phyloP scores from a whole-genome alignment of 1,140 invertebrate genomes.

The Magallana angulata region DNA sequence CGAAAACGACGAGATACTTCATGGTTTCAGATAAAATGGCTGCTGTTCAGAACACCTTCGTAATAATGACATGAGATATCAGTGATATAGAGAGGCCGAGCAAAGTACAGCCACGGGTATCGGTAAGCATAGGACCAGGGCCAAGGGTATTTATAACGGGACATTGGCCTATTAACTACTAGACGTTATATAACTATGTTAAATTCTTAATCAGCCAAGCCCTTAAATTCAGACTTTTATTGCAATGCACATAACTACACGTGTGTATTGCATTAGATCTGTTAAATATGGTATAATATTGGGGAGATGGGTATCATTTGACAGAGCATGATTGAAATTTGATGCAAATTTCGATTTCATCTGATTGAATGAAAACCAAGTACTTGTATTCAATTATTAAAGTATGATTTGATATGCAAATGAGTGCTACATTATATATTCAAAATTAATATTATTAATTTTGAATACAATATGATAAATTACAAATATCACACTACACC shows the following conservation, averaged over 20 bases:
- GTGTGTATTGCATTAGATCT: too few relatives aligned
- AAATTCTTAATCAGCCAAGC: too few relatives aligned
- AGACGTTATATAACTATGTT: too few relatives aligned
- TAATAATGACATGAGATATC: not conserved
- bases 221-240: too few relatives aligned
- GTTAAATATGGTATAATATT: too few relatives aligned
- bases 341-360: too few relatives aligned
- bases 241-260: too few relatives aligned
- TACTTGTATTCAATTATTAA: too few relatives aligned
- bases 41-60: not conserved
- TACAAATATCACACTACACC: too few relatives aligned
- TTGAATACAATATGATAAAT: not conserved
- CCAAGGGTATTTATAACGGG: not conserved
- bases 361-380: too few relatives aligned
- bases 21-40: not conserved
- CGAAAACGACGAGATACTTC: slow-evolving; percentile 13
- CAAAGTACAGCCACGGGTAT: not conserved
- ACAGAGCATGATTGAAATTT: too few relatives aligned
- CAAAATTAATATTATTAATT: not conserved
- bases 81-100: not conserved
- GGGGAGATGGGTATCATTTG: too few relatives aligned
- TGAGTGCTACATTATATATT: not conserved
- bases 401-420: not conserved
- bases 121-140: not conserved
- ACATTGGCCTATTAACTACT: not conserved